Evolutionary conservation across 2,888 invertebrate genomes (phyloP).

Genomic region (Pterostichus madidus): DNA sequence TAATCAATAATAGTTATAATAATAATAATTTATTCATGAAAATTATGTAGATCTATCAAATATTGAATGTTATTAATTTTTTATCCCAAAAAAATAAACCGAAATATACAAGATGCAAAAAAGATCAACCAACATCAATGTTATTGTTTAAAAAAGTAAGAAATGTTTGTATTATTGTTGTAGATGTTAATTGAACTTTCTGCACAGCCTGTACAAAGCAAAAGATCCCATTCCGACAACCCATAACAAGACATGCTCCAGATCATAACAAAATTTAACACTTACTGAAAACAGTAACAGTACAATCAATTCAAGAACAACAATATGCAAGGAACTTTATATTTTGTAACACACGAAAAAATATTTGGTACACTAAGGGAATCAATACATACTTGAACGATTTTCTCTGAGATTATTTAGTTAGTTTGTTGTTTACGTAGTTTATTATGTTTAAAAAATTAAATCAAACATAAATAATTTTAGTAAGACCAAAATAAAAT

Average conservation of each 20-base stretch:
- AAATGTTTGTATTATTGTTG: too few species aligned
- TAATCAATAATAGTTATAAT: not conserved
- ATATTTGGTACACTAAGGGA: slow-evolving; percentile 15
- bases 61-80: not conserved
- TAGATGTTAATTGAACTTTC: not conserved
- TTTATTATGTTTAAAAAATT: slow-evolving; percentile 25
- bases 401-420: not conserved
- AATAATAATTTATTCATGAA: too few species aligned
- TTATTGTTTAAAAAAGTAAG: too few species aligned
- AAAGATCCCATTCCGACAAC: slow-evolving; percentile 22
- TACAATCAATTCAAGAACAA: slow-evolving; percentile 55
- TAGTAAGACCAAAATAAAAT: not conserved
- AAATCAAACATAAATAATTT: not conserved
- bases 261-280: slow-evolving; percentile 52
- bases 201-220: not conserved
- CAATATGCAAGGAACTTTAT: slow-evolving; percentile 40
- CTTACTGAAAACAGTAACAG: slow-evolving; percentile 1
- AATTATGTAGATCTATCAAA: too few species aligned
- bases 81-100: not conserved
- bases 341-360: slow-evolving; percentile 12
- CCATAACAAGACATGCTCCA: slow-evolving; percentile 55
- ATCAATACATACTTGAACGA: slow-evolving; percentile 24
- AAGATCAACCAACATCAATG: not conserved
- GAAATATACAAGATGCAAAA: not conserved
- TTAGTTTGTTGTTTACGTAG: not conserved